phyloP scores from a whole-genome alignment of 2,888 invertebrate genomes.

The Cylloceria caligata region DNA sequence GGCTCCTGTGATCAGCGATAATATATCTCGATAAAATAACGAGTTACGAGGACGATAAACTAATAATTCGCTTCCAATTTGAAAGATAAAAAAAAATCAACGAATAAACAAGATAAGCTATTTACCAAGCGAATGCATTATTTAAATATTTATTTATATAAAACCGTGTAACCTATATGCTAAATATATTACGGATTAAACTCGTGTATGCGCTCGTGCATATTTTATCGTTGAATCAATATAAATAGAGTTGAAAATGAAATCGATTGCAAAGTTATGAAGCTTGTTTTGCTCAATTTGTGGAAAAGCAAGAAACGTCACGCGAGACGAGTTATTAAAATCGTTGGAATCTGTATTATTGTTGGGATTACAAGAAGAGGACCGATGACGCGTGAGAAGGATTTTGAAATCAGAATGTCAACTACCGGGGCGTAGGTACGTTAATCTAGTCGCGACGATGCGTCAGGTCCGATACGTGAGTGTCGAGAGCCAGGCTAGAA shows the following conservation, averaged over 20 bases:
- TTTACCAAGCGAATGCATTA: not conserved
- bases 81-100: not conserved
- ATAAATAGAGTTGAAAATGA: conserved; percentile 45
- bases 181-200: conserved; percentile 53
- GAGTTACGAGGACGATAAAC: conserved; percentile 14
- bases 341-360: conserved; percentile 51
- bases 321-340: conserved; percentile 59
- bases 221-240: conserved; percentile 8
- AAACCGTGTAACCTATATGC: conserved; percentile 5
- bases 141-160: not conserved
- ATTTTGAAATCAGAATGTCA: conserved; percentile 56
- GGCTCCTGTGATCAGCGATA: not conserved
- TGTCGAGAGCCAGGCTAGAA: conserved; percentile 1
- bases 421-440: conserved; percentile 40
- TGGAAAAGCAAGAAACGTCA: conserved; percentile 39
- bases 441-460: conserved; percentile 56
- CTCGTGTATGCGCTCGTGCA: conserved; percentile 14
- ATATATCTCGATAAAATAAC: conserved; percentile 10
- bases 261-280: conserved; percentile 47
- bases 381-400: conserved; percentile 52
- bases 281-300: conserved; percentile 27
- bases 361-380: conserved; percentile 51
- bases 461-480: conserved; percentile 30
- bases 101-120: not conserved
- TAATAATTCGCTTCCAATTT: conserved; percentile 20